Evolutionary conservation across 2,797 vertebrate genomes (phyloP), one percentile per base, ranked within the genome.

Genomic region (Emys orbicularis): DNA sequence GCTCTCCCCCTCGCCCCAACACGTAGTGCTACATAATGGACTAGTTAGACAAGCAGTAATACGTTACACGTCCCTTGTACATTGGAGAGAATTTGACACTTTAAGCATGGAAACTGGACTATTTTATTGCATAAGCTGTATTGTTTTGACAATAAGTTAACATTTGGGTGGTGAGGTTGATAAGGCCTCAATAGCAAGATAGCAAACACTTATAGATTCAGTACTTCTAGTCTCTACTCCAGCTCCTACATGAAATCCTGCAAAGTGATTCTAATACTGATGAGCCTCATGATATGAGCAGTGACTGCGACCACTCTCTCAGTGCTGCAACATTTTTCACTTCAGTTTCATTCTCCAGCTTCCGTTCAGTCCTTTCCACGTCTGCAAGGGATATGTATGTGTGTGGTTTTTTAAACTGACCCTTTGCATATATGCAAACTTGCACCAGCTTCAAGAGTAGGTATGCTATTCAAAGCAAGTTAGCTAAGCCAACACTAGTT

Each of bases 291-390:
- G 6, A 6, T 54, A 25, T 76, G 12, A 12, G 83, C 65, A 83
- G 25, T 1, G 41, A 8, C 11, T 47, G 7, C 11, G 6, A 47
- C 21, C 41, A 25, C 72, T 5, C 68, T 16, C 34, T 49, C 0
- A 0, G 3, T 37, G 72, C 57, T 37, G 68, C 53, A 3, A 1
- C 1, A 27, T 1, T 54, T 44, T 15, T 89, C 8, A 1, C 12
- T 37, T 37, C n/a, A 19, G 68, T 72, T 72, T 72, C 8, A 41
- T 72, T 21, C 7, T 47, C 65, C 65, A 72, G 19, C 65, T 41
- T 41, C n/a, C 19, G 6, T 76, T 16, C 74, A 76, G 44, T 47
- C 25, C 41, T 47, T 76, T 49, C 41, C 74, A 27, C 7, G 4
- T 76, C 25, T 31, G 74, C 41, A 29, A 76, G 18, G 27, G 74